phyloP scores from a whole-genome alignment of 2,888 invertebrate species.

The Mythimna pallens region DNA sequence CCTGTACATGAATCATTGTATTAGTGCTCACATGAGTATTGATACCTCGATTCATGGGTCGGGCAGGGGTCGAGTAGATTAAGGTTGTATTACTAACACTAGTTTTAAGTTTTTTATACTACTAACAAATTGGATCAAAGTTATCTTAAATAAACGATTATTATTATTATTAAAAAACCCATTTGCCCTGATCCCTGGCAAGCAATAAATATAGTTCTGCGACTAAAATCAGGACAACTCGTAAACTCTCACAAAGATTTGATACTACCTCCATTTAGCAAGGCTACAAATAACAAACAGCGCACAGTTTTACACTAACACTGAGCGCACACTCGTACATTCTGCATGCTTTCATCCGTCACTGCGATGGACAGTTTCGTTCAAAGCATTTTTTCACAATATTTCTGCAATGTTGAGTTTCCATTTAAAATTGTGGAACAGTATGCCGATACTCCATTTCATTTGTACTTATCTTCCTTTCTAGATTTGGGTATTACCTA shows the following conservation, averaged over 20 bases:
- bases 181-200: constrained; percentile 18
- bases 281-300: constrained; percentile 47
- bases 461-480: neutral
- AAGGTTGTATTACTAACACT: too few relatives aligned
- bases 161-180: constrained; percentile 25
- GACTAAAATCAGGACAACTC: constrained; percentile 27
- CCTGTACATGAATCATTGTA: too few relatives aligned
- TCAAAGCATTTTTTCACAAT: constrained; percentile 45
- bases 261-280: constrained; percentile 30
- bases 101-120: too few relatives aligned
- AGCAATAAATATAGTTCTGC: constrained; percentile 35
- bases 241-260: constrained; percentile 41
- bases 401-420: constrained; percentile 23
- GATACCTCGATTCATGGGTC: too few relatives aligned
- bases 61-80: too few relatives aligned
- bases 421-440: constrained; percentile 16
- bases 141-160: too few relatives aligned
- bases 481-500: neutral
- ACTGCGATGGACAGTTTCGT: constrained; percentile 41
- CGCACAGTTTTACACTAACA: constrained; percentile 40
- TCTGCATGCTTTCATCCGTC: constrained; percentile 36
- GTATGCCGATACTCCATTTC: constrained; percentile 7
- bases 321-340: constrained; percentile 27
- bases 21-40: too few relatives aligned
- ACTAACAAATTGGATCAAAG: too few relatives aligned